Base-by-base conservation (phyloP, 2,797 vertebrate species). In the Coranthus polyacanthus region DNA sequence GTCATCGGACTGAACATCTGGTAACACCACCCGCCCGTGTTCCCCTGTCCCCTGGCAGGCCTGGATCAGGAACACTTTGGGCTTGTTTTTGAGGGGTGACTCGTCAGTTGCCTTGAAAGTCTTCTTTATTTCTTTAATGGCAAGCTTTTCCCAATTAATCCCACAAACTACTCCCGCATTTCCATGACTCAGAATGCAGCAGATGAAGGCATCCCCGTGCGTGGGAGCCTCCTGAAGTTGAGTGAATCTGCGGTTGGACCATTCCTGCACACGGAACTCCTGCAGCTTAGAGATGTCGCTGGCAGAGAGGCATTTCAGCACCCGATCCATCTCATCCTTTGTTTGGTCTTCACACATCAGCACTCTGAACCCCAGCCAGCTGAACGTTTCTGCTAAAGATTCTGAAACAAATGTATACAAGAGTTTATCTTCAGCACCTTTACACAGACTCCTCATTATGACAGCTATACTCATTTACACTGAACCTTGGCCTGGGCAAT, bases 21-120 rank as follows among this genome's bases (percentile, higher is more conserved):
- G 0, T 1, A 63, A 8, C 21, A 16, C 10, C 53, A 95, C 87
- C 2, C 89, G 73, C n/a, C 0, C 12, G 8, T 97, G 96, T 0
- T 0, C 58, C 6, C 50, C 2, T 0, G 0, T 0, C 12, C 96
- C 96, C 81, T 96, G 96, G 72, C 97, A 98, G 59, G 96, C 96
- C 86, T 98, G 97, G 83, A 98, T 95, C 60, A 98, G 94, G 86
- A 98, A 98, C 49, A 96, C 83, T 87, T 98, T 98, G 3, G 97
- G 97, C 68, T 97, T 98, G 13, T 70, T 79, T 0, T 20, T 84
- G 55, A 98, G 95, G 0, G 84, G 71, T 0, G 11, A 85, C 61
- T 94, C 94, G 1, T 79, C 81, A 0, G 24, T 77, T 0, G 89
- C 92, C 55, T 72, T 92, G 85, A 97, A 98, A 21, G 75, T 90